Base-by-base conservation (phyloP, 2,888 invertebrate species). In the Dynastes tityus region DNA sequence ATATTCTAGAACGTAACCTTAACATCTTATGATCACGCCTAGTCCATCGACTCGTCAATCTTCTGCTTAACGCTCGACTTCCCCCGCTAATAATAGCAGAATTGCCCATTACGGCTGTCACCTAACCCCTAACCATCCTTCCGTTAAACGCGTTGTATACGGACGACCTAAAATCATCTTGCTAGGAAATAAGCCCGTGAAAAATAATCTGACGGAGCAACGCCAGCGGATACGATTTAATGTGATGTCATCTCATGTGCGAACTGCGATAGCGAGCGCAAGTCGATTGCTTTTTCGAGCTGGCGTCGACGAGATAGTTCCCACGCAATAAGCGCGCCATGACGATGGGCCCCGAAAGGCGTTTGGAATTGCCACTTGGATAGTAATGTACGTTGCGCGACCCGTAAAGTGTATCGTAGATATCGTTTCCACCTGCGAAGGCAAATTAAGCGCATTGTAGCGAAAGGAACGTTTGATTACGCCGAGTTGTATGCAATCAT, bases 331-430 rank as follows among this genome's bases (percentile, higher is more conserved):
- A 11, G 8, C 55, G 55, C 55, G 16, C n/a, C 8, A 55, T 55
- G 5, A n/a, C 16, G 55, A 55, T 6, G n/a, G n/a, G 8, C 11
- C 16, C 5, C n/a, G 16, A 55, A 5, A 13, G 16, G 55, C 16
- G n/a, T 55, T 55, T n/a, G 5, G 55, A 55, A 55, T 55, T 16
- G 55, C n/a, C 55, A 16, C 55, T 55, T 55, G 55, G 55, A 55
- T 55, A 6, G 55, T 55, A n/a, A n/a, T 55, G 16, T n/a, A 55
- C 16, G 55, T 58, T 58, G 55, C 16, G 55, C 55, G 55, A 16
- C 55, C 45, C 8, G 45, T 45, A 45, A 45, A 22, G 8, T 58
- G 55, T 58, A 58, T 37, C 32, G 32, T 37, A 37, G 5, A 55
- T 58, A 5, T 16, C 16, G 13, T 53, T 22, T 22, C 22, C 22